Conservation (phyloP, 2,113 vertebrate species). For the Pampusana beccarii region DNA sequence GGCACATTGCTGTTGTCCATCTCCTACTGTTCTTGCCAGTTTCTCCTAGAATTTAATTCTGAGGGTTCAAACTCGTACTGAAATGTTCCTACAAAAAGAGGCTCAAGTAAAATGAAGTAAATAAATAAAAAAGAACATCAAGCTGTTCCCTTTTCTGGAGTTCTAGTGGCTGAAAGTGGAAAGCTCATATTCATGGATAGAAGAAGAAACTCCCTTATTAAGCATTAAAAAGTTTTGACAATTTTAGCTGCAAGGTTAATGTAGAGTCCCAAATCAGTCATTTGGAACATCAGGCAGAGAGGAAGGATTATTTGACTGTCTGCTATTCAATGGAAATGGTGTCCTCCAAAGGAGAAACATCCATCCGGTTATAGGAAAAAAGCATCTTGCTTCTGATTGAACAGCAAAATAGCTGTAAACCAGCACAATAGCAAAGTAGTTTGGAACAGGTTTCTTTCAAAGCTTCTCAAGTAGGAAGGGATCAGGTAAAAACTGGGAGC, state of each 20-base stretch:
- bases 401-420: background rate
- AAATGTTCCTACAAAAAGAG: background rate
- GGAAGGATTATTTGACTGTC: background rate
- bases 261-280: background rate
- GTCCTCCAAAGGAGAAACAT: background rate
- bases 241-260: background rate
- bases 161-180: accelerated
- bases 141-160: background rate
- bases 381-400: background rate
- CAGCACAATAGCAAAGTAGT: background rate
- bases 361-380: background rate
- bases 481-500: background rate
- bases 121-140: background rate
- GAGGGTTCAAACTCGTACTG: background rate
- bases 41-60: background rate
- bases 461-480: background rate
- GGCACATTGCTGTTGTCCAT: background rate
- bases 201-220: background rate
- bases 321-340: background rate
- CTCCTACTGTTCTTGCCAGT: background rate
- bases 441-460: background rate
- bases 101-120: background rate
- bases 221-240: background rate
- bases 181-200: background rate
- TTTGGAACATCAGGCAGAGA: background rate